These are phyloP conservation scores for Acronicta aceris DNA, from an alignment of 2,888 invertebrate species.

Conservation along the genomic window DNA sequence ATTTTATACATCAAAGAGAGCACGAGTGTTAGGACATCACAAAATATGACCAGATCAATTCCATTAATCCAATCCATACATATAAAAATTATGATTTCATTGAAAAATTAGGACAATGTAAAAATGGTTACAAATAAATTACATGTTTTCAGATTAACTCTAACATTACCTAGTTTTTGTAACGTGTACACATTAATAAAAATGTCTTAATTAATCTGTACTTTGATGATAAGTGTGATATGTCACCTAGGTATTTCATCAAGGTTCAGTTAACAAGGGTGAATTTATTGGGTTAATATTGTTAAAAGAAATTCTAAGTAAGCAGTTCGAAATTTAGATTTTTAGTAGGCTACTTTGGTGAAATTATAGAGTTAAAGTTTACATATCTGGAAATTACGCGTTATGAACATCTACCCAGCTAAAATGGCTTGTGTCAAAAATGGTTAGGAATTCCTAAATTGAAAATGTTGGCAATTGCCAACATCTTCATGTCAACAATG, in stretches of 20 bases:
- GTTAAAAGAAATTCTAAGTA: neutral
- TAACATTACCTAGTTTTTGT: conserved; percentile 25
- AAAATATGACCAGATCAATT: conserved; percentile 27
- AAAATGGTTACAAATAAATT: conserved; percentile 41
- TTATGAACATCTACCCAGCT: too few species aligned
- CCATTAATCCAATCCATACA: conserved; percentile 20
- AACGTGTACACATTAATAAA: conserved; percentile 26
- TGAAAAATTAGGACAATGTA: conserved; percentile 32
- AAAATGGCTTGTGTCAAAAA: too few species aligned
- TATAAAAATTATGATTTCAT: conserved; percentile 30
- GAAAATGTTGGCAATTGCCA: too few species aligned
- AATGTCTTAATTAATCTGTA: conserved; percentile 25
- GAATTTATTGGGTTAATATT: neutral
- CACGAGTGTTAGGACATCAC: conserved; percentile 5
- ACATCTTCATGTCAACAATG: neutral
- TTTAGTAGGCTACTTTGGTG: neutral
- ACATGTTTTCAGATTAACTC: conserved; percentile 46
- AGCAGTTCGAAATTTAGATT: neutral
- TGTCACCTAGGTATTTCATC: conserved; percentile 5
- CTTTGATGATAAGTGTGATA: conserved; percentile 8
- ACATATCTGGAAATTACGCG: too few species aligned
- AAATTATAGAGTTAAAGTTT: too few species aligned
- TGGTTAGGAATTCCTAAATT: too few species aligned
- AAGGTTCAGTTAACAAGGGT: conserved; percentile 16
- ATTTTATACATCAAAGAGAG: conserved; percentile 8